phyloP scores from a whole-genome alignment of 2,113 vertebrate species.

The Pterocles burchelli region DNA sequence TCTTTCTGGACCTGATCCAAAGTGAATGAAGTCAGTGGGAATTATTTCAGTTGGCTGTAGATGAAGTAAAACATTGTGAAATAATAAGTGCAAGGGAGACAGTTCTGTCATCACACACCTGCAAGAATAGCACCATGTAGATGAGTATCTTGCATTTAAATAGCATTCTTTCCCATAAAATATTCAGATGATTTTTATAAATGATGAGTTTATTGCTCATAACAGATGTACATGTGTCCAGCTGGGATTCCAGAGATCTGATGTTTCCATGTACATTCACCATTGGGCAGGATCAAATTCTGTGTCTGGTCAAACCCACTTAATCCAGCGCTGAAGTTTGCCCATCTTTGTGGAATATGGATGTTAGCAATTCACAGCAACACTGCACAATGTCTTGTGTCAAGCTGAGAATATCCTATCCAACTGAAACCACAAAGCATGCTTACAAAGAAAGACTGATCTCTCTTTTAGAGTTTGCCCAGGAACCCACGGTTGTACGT shows the following conservation, averaged over 20 bases:
- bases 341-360: accelerated
- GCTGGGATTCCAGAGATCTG: background rate
- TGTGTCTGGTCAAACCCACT: background rate
- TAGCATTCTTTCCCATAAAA: background rate
- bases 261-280: background rate
- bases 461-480: background rate
- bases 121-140: background rate
- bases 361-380: background rate
- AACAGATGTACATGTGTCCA: background rate
- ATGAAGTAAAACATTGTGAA: background rate
- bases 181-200: background rate
- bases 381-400: background rate
- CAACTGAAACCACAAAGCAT: background rate
- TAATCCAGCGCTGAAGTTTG: background rate
- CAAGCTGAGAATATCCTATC: background rate
- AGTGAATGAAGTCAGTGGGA: constrained; percentile 2
- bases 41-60: background rate
- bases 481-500: background rate
- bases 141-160: background rate
- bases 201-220: accelerated
- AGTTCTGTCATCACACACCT: background rate
- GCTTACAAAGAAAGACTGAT: background rate
- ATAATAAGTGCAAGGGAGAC: background rate
- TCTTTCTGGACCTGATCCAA: background rate
- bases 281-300: background rate